Base-by-base conservation (phyloP, 2,888 invertebrate genomes). In the Agapostemon virescens region DNA sequence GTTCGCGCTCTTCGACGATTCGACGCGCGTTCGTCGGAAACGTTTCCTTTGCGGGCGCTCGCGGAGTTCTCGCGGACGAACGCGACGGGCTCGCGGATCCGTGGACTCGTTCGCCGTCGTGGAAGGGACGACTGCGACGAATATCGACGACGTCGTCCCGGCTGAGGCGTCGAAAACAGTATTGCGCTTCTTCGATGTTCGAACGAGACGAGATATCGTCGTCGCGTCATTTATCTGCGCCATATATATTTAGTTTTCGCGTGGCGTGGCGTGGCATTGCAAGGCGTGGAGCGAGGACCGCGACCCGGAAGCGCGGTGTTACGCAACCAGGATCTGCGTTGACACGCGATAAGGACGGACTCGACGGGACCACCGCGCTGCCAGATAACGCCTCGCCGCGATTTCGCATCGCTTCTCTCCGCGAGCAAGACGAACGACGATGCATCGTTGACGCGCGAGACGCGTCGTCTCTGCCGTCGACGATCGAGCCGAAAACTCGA, bases 281-380 rank as follows among this genome's bases (percentile, higher is more conserved):
- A 11, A 49, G 15, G 13, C 26, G 55, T 5, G 15, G 26, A 13
- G 1, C 73, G 81, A 73, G 67, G 66, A 72, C 36, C 71, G 72
- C 69, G 75, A 75, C 69, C 82, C 83, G 83, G 83, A 83, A 83
- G 42, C 42, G 58, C 69, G 33, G 1, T 26, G 74, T 83, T 82
- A 72, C 77, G 74, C 74, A 77, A 81, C 71, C 20, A 63, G 75
- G 75, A 82, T 69, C 58, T 20, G 23, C 55, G 69, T 69, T 75
- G 75, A 74, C 71, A 75, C 64, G 72, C 67, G 79, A 69, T 69
- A 63, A 55, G 9, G 33, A n/a, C 45, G 40, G 15, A 2, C 2
- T 7, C 17, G 45, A 20, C 36, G 52, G 42, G 40, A 42, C 30
- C 20, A 55, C 64, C 20, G 13, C 5, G 52, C n/a, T 33, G 38